Conservation (phyloP, 2,888 invertebrate genomes). For the Neoaliturus tenellus region DNA sequence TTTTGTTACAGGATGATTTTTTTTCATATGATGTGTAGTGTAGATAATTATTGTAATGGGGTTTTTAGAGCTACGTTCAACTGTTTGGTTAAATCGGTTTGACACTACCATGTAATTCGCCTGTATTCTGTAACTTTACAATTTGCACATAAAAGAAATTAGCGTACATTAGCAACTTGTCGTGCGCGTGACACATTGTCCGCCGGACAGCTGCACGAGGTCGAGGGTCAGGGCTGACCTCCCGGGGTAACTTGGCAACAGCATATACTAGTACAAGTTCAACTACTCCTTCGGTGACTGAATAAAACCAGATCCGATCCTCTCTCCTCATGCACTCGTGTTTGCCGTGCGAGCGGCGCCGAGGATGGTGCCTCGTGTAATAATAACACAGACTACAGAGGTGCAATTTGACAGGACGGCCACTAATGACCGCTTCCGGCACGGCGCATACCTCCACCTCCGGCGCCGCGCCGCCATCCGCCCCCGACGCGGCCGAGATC, state of each 20-base stretch:
- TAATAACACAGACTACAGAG: background rate
- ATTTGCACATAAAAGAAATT: background rate
- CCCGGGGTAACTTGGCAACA: too few relatives aligned
- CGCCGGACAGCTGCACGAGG: background rate
- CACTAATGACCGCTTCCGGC: constrained; percentile 11
- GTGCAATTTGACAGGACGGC: constrained; percentile 18
- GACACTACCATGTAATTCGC: background rate
- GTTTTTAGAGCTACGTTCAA: too few relatives aligned
- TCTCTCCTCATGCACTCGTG: too few relatives aligned
- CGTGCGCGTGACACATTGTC: background rate
- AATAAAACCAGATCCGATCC: background rate
- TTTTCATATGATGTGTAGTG: too few relatives aligned
- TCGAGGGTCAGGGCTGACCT: background rate
- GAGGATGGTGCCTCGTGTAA: background rate
- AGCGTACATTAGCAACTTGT: background rate
- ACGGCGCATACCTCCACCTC: background rate
- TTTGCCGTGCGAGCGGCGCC: background rate
- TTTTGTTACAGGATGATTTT: too few relatives aligned
- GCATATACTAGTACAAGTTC: too few relatives aligned
- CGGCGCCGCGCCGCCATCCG: background rate
- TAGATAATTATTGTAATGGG: too few relatives aligned
- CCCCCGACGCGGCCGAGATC: background rate
- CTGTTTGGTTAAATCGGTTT: too few relatives aligned
- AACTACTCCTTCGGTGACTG: too few relatives aligned
- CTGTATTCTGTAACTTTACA: background rate